Evolutionary conservation across 2,888 invertebrate genomes (phyloP), one percentile per base, ranked within the genome.

Genomic region (Diaperis boleti): DNA sequence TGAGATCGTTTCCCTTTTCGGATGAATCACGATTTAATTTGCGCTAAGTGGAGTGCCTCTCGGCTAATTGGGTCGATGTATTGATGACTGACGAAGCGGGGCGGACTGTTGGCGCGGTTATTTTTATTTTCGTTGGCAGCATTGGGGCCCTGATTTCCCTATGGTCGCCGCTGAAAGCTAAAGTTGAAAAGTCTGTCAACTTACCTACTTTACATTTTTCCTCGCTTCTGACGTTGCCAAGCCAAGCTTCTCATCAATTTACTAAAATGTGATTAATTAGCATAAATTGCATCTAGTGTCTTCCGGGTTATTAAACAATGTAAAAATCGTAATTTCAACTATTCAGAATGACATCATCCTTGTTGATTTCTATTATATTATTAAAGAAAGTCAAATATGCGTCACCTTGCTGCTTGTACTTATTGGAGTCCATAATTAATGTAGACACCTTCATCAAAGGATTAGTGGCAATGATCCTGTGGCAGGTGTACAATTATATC

Each of bases 21-120:
- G 41, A 54, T 55, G 55, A 55, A 55, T 55, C 55, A 55, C 55
- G 44, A 55, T 15, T 52, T 52, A 54, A 54, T 41, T 54, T 33
- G n/a, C 26, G 26, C 26, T 39, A 41, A 29, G 22, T 39, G 41
- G 26, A 17, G 10, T 26, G 39, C 11, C n/a, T n/a, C n/a, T 33
- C 39, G 42, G 7, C 42, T 56, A 56, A 56, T 56, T 56, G 44
- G 56, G 33, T 18, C 35, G 45, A 55, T 55, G 18, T 55, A 42
- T 55, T 42, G 55, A 55, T 55, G 55, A 55, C 42, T 55, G 41
- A 52, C 37, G 18, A 49, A 52, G 13, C 5, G 33, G 15, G 37
- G 13, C 50, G 20, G 50, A 37, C 50, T 4, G 35, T 50, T 37
- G 50, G 50, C 50, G 50, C 50, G n/a, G n/a, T n/a, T n/a, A n/a